Evolutionary conservation across 2,113 vertebrate genomes (phyloP), one percentile per base, ranked within the genome.

Genomic region (Atherinomorus stipes): DNA sequence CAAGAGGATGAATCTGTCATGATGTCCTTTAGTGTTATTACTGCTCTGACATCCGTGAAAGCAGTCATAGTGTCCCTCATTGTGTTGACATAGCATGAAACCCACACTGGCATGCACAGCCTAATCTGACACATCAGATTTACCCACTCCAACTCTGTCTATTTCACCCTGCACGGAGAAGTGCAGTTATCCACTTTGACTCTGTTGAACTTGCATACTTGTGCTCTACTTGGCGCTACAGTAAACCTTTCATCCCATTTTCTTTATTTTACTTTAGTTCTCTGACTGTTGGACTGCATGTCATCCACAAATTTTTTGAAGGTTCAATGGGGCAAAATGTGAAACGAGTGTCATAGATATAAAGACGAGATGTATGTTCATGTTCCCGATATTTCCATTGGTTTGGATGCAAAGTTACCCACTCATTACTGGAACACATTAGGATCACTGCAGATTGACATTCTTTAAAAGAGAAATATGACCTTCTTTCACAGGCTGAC

Each of bases 81-180:
- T 75, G 73, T 86, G 89, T 68, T 71, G 91, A 78, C 83, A 45
- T 61, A 34, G 81, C 86, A 71, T 87, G 87, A 87, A 91, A 90
- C 70, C 59, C 50, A 44, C 22, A 16, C 76, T 84, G 85, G 78
- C 88, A 44, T 62, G 42, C 87, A 37, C 80, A 19, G 75, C 65
- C 85, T 82, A 83, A 87, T 89, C 80, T 90, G 90, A 87, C 89
- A 88, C 87, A 90, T 90, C 84, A 81, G 64, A 87, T 89, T 86
- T 80, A 65, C 44, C 38, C 69, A 1, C 50, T 44, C n/a, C 52
- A 37, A 34, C 49, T 25, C 63, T 3, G n/a, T 65, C 61, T 65
- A 5, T 64, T 77, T 77, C 34, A 50, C 64, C 64, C 82, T 19
- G 25, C 76, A 23, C 62, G 60, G 58, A 58, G 37, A 31, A 57